Evolutionary conservation across 2,888 invertebrate genomes (phyloP).

Genomic region (Stratiomys singularior): DNA sequence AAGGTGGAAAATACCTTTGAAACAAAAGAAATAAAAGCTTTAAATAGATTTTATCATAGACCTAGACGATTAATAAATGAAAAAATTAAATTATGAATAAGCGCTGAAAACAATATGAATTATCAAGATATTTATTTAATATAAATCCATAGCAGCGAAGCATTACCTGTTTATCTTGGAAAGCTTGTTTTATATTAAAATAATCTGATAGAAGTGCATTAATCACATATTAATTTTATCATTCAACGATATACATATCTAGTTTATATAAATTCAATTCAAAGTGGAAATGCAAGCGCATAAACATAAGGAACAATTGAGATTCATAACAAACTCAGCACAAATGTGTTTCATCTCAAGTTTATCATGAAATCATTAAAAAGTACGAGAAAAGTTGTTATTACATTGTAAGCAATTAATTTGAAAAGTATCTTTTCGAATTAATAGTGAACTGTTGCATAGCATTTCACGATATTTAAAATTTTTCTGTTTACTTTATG

Average conservation of each 20-base stretch:
- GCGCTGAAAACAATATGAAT: neutral
- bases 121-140: neutral
- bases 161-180: neutral
- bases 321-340: neutral
- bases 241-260: slow-evolving; percentile 31
- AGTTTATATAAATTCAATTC: neutral
- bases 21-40: slow-evolving; percentile 43
- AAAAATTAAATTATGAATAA: slow-evolving; percentile 15
- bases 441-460: too few relatives aligned
- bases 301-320: neutral
- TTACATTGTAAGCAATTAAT: too few relatives aligned
- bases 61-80: slow-evolving; percentile 6
- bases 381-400: too few relatives aligned
- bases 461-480: too few relatives aligned
- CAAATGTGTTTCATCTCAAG: neutral
- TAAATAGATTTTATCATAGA: slow-evolving; percentile 42
- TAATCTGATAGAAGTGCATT: slow-evolving; percentile 33
- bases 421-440: too few relatives aligned
- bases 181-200: slow-evolving; percentile 1
- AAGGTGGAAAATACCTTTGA: slow-evolving; percentile 9
- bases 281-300: neutral
- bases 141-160: neutral
- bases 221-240: slow-evolving; percentile 18
- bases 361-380: neutral
- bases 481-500: too few relatives aligned